These are phyloP conservation scores for Syndactyla subalaris DNA, from an alignment of 2,797 vertebrate genomes.

Conservation along the genomic window DNA sequence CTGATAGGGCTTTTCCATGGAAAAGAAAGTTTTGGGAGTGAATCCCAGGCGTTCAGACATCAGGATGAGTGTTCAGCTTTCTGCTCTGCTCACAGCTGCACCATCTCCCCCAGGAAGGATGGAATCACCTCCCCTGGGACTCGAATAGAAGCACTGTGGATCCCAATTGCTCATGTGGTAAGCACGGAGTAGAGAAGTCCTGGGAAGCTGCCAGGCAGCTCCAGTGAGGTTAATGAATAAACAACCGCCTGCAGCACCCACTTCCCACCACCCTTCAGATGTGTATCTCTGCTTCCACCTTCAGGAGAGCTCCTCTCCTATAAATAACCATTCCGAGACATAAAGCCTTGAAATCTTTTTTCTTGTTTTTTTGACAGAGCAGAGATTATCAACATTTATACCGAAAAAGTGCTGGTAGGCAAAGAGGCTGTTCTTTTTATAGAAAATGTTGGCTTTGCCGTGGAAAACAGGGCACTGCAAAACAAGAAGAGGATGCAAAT, in stretches of 20 bases:
- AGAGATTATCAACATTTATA: background rate
- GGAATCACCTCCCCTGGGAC: background rate
- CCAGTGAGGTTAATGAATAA: slow-evolving; percentile 43
- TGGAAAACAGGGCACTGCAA: background rate
- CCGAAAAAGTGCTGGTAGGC: background rate
- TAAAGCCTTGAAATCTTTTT: background rate
- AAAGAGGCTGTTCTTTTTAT: background rate
- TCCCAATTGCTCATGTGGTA: background rate
- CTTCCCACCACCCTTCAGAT: background rate
- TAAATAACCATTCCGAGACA: slow-evolving; percentile 25
- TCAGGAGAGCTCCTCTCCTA: background rate
- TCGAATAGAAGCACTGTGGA: too few species aligned
- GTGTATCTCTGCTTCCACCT: slow-evolving; percentile 1
- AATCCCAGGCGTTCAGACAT: background rate
- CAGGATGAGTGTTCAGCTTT: background rate
- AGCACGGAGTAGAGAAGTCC: background rate
- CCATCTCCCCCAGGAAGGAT: background rate
- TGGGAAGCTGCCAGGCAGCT: slow-evolving; percentile 19
- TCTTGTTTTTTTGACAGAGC: background rate
- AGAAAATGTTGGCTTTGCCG: background rate
- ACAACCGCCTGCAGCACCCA: slow-evolving; percentile 16
- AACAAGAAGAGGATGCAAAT: background rate
- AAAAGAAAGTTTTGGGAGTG: background rate
- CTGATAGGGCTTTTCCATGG: accelerated
- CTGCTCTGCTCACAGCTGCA: accelerated